Conservation (phyloP, 2,888 invertebrate genomes). For the Linyphia triangularis region DNA sequence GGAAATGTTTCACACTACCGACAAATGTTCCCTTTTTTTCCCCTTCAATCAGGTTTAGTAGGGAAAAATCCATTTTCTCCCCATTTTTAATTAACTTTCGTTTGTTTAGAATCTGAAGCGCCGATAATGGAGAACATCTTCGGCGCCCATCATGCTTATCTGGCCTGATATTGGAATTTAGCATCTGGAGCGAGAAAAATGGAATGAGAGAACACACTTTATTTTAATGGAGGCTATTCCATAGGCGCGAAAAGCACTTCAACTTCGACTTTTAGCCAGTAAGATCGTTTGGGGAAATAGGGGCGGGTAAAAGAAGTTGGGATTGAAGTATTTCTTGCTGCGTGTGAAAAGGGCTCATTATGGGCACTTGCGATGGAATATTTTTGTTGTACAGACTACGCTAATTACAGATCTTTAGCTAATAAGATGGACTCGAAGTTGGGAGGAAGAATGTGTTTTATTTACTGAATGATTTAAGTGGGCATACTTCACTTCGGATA, state of each 20-base stretch:
- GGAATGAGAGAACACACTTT: slow-evolving; percentile 13
- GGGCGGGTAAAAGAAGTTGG: background rate
- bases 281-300: background rate
- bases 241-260: background rate
- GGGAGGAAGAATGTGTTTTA: background rate
- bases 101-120: background rate
- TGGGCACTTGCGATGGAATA: background rate
- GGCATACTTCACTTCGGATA: background rate
- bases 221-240: slow-evolving; percentile 20
- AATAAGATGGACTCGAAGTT: background rate
- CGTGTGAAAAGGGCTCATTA: background rate
- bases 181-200: background rate
- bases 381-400: background rate
- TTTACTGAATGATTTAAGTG: background rate
- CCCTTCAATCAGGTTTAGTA: background rate
- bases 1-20: background rate
- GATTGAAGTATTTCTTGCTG: background rate
- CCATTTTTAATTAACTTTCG: slow-evolving; percentile 35
- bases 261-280: background rate
- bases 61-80: background rate
- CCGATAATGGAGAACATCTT: background rate
- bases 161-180: background rate
- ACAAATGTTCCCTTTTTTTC: background rate
- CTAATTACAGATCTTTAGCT: background rate
- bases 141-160: slow-evolving; percentile 1